Conservation (phyloP, 2,113 vertebrate species). For the Amphiprion ocellaris region DNA sequence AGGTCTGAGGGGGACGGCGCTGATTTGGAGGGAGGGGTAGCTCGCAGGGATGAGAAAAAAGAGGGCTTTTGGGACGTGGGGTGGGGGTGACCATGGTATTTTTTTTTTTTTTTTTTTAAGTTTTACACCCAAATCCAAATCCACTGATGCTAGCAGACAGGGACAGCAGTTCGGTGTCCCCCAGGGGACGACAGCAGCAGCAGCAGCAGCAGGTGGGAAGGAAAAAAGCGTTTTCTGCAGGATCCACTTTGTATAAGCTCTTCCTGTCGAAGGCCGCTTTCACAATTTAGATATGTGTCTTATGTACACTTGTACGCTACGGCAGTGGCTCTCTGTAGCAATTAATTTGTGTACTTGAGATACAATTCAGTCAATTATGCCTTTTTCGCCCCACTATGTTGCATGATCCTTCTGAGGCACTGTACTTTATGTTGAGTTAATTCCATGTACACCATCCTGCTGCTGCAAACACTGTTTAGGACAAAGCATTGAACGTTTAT, state of each 20-base stretch:
- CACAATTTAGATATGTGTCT: background rate
- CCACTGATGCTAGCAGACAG: conserved; percentile 61
- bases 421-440: too few relatives aligned
- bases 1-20: conserved; percentile 75
- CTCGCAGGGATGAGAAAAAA: conserved; percentile 58
- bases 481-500: too few relatives aligned
- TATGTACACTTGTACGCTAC: background rate
- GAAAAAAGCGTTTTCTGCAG: conserved; percentile 19
- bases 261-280: conserved; percentile 37
- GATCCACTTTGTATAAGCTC: conserved; percentile 3
- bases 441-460: too few relatives aligned
- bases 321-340: background rate
- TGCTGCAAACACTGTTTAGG: too few relatives aligned
- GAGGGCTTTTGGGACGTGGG: conserved; percentile 11
- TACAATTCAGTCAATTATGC: too few relatives aligned
- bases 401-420: too few relatives aligned
- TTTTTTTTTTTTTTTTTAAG: conserved; percentile 41
- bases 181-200: conserved; percentile 45
- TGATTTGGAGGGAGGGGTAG: conserved; percentile 72
- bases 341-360: background rate
- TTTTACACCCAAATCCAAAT: conserved; percentile 73
- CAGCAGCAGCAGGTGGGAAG: conserved; percentile 68
- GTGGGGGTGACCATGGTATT: conserved; percentile 15
- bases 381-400: too few relatives aligned
- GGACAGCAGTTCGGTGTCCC: conserved; percentile 57